Conservation (phyloP, 2,797 vertebrate species). For the Gila robusta region DNA sequence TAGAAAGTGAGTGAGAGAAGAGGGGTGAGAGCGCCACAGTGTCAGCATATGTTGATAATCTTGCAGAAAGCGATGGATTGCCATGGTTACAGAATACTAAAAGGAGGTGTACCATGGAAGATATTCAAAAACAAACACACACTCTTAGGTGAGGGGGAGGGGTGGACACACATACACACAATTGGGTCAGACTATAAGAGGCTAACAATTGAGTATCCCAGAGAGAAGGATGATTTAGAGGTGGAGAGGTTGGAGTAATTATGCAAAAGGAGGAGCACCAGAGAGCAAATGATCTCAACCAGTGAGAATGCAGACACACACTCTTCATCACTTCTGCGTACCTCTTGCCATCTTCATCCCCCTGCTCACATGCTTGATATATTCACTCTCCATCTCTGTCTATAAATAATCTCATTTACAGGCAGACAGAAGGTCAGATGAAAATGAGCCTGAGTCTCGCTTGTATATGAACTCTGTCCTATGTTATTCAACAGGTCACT, state of each 20-base stretch:
- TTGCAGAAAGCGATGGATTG: conserved; percentile 68
- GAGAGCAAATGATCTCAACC: conserved; percentile 12
- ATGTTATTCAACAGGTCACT: conserved; percentile 9
- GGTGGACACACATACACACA: conserved; percentile 31
- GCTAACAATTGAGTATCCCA: conserved; percentile 26
- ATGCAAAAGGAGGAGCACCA: conserved; percentile 29
- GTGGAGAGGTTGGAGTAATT: conserved; percentile 39
- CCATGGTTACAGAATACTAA: conserved; percentile 80
- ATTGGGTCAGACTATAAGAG: conserved; percentile 45
- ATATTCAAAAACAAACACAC: conserved; percentile 69
- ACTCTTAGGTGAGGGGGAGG: conserved; percentile 8
- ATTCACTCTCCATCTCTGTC: conserved; percentile 7
- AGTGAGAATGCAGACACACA: conserved; percentile 2
- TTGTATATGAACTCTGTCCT: conserved; percentile 14
- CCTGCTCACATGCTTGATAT: background rate
- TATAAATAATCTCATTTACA: conserved; percentile 28
- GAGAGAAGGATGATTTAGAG: conserved; percentile 36
- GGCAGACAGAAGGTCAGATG: conserved; percentile 33
- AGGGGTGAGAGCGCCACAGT: conserved; percentile 63
- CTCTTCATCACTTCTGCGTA: background rate
- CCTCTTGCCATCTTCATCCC: conserved; percentile 20
- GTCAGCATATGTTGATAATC: conserved; percentile 66
- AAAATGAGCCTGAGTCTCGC: conserved; percentile 8
- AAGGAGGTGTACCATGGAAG: conserved; percentile 70
- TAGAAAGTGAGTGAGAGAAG: conserved; percentile 44